A percentile compares a stretch with the other conserved stretches of the same genome.
Conservation (phyloP, 1,140 invertebrate genomes). For the Aphaenogaster floridana region DNA sequence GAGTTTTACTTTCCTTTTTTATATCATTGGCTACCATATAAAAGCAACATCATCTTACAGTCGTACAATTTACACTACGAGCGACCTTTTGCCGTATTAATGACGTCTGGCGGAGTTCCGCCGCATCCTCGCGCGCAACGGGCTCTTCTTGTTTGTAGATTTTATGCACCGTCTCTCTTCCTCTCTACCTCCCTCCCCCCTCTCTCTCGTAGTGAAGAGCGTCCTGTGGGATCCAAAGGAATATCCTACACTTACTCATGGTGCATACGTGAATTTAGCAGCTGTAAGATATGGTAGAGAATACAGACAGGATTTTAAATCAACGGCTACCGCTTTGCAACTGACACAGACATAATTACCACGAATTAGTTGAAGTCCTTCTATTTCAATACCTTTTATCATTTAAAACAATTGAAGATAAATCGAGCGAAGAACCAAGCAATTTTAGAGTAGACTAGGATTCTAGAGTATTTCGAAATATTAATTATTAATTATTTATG, state of each 20-base stretch:
- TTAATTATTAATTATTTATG: background rate
- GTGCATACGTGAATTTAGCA: background rate
- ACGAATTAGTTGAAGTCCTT: background rate
- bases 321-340: background rate
- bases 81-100: conserved; percentile 42
- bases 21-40: background rate
- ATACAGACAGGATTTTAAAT: background rate
- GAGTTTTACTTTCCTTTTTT: background rate
- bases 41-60: background rate
- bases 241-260: conserved; percentile 38
- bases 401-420: background rate
- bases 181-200: background rate
- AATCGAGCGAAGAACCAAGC: background rate
- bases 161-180: conserved; percentile 33
- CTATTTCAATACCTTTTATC: background rate
- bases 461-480: background rate
- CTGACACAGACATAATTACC: background rate
- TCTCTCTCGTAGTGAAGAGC: background rate
- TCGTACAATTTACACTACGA: conserved; percentile 15
- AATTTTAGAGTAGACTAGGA: background rate
- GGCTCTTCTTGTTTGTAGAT: conserved; percentile 60
- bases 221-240: conserved; percentile 37
- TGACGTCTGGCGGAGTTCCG: conserved; percentile 13
- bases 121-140: background rate
- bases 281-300: background rate